A percentile compares a stretch with the other conserved stretches of the same genome.
These are phyloP conservation scores for Laticauda laticaudata DNA, from an alignment of 2,113 vertebrate genomes.

Conservation along the genomic window DNA sequence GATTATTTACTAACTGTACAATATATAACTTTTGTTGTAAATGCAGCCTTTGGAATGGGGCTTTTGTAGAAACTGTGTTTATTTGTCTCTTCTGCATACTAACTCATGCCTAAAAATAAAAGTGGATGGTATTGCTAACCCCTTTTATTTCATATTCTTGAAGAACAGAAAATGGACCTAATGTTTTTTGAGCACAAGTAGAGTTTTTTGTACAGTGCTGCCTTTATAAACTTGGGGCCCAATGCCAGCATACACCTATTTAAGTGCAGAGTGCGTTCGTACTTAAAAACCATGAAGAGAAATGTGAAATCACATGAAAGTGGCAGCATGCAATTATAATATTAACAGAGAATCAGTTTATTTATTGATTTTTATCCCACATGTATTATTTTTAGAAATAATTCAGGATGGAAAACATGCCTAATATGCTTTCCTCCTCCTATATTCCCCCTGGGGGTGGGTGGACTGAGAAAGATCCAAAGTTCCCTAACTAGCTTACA, in stretches of 20 bases:
- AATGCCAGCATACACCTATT: background rate
- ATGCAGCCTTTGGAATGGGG: background rate
- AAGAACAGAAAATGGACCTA: background rate
- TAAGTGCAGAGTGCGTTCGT: background rate
- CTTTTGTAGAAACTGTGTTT: background rate
- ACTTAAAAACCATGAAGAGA: background rate
- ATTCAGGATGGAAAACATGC: background rate
- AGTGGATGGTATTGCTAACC: background rate
- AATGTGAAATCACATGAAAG: background rate
- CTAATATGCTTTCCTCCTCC: background rate
- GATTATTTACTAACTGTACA: background rate
- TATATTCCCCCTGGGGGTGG: background rate
- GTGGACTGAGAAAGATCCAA: background rate
- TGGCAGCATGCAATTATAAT: background rate
- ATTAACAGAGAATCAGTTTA: background rate
- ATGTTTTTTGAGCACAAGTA: background rate
- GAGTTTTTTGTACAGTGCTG: background rate
- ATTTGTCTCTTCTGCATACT: constrained; percentile 1
- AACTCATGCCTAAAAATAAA: constrained; percentile 8
- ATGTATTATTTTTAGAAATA: background rate
- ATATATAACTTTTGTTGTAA: background rate
- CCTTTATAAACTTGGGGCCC: background rate
- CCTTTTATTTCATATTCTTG: background rate
- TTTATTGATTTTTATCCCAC: background rate
- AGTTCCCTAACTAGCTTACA: background rate